phyloP scores from a whole-genome alignment of 2,888 invertebrate genomes.

The Philaethria dido region DNA sequence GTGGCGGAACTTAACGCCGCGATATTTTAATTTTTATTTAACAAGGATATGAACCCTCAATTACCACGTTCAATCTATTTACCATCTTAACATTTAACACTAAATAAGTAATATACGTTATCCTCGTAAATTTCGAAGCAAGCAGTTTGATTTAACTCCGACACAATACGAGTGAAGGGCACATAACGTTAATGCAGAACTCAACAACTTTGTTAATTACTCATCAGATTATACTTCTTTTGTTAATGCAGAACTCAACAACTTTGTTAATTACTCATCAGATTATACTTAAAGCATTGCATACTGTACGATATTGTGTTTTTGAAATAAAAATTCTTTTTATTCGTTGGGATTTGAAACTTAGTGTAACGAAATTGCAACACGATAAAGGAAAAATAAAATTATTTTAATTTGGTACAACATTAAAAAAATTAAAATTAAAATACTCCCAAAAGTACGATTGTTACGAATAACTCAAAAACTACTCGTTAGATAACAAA shows the following conservation, averaged over 20 bases:
- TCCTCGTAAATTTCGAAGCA: background rate
- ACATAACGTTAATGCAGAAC: conserved; percentile 57
- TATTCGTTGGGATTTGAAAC: too few relatives aligned
- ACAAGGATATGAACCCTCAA: background rate
- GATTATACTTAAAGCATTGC: conserved; percentile 33
- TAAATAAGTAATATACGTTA: background rate
- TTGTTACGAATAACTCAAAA: too few relatives aligned
- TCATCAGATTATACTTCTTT: conserved; percentile 50
- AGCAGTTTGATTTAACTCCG: conserved; percentile 23
- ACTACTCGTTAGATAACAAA: too few relatives aligned
- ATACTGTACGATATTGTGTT: conserved; percentile 14
- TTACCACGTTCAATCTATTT: background rate
- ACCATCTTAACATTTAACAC: background rate
- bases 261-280: conserved; percentile 65
- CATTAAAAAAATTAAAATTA: too few relatives aligned
- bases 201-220: conserved; percentile 65
- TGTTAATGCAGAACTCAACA: conserved; percentile 57
- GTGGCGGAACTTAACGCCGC: too few relatives aligned
- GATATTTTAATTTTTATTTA: background rate
- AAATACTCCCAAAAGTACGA: too few relatives aligned
- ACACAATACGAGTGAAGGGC: conserved; percentile 33
- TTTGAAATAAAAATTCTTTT: too few relatives aligned
- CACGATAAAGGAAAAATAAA: too few relatives aligned
- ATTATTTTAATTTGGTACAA: too few relatives aligned
- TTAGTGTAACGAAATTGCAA: too few relatives aligned